These are phyloP conservation scores for Coluber constrictor DNA, from an alignment of 2,797 vertebrate genomes.

Conservation along the genomic window DNA sequence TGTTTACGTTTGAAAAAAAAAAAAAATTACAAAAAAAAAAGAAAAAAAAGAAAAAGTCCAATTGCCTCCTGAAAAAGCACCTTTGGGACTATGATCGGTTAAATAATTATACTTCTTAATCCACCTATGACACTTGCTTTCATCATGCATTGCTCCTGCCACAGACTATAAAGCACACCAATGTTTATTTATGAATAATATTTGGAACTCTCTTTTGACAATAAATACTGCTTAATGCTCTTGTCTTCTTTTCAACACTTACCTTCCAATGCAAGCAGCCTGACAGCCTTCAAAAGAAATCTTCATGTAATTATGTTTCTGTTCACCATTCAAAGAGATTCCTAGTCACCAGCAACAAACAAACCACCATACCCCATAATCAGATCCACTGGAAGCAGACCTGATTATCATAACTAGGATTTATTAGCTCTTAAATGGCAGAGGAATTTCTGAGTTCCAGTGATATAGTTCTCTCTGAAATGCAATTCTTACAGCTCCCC, in stretches of 20 bases:
- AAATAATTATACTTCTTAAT: conserved; percentile 23
- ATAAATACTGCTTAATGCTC: conserved; percentile 39
- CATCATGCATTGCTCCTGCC: conserved; percentile 36
- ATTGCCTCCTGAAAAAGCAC: too few relatives aligned
- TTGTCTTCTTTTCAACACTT: conserved; percentile 33
- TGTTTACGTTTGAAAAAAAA: too few relatives aligned
- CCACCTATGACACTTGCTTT: conserved; percentile 49
- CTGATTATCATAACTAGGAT: background rate
- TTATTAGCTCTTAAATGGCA: background rate
- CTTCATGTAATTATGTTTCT: conserved; percentile 18
- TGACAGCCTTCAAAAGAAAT: conserved; percentile 31
- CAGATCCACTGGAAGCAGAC: background rate
- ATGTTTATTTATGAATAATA: conserved; percentile 59
- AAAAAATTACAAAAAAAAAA: too few relatives aligned
- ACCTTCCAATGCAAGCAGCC: conserved; percentile 17
- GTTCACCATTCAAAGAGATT: conserved; percentile 28
- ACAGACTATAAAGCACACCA: conserved; percentile 53
- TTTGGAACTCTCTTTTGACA: conserved; percentile 38
- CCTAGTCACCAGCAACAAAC: conserved; percentile 51
- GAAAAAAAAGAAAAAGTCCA: too few relatives aligned
- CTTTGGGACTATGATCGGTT: background rate
- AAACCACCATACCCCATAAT: conserved; percentile 8
- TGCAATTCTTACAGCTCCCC: background rate
- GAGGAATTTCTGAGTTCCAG: background rate
- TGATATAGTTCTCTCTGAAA: too few relatives aligned